A percentile compares a stretch with the other conserved stretches of the same genome.
These are phyloP conservation scores for Pocillopora grandis DNA, from an alignment of 92 coral and sea anemone species.

Conservation along the genomic window DNA sequence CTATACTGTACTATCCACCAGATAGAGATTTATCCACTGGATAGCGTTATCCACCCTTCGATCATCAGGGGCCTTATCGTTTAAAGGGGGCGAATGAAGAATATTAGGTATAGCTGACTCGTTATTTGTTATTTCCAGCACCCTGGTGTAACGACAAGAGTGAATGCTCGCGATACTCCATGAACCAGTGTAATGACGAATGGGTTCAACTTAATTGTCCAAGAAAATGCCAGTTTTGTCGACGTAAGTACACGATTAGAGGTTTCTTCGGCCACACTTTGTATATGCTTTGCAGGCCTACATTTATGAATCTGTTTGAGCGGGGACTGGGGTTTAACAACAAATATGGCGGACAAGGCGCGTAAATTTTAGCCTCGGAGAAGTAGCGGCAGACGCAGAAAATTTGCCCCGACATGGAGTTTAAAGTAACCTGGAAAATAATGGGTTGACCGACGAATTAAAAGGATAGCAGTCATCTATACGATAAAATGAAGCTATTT, in stretches of 20 bases:
- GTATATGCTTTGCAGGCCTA: conserved; percentile 29
- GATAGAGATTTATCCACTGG: too few species aligned
- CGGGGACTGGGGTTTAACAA: conserved; percentile 10
- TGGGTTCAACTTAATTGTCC: conserved; percentile 84
- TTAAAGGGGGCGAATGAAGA: too few species aligned
- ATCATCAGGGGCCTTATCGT: too few species aligned
- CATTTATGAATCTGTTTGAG: background rate
- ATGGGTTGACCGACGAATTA: background rate
- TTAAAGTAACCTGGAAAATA: background rate
- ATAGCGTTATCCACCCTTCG: too few species aligned
- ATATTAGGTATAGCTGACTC: too few species aligned
- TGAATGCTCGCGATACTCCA: conserved; percentile 59
- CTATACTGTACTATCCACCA: too few species aligned
- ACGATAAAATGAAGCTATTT: background rate
- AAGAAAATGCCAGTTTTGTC: conserved; percentile 77
- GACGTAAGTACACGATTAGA: conserved; percentile 67
- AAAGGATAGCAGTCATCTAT: background rate
- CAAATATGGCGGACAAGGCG: conserved; percentile 35
- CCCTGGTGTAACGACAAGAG: conserved; percentile 72
- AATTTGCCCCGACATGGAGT: background rate
- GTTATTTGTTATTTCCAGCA: conserved; percentile 38
- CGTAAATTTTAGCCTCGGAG: background rate
- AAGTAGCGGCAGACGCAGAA: background rate
- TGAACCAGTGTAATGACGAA: conserved; percentile 61
- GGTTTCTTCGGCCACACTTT: background rate